phyloP scores from a whole-genome alignment of 2,888 invertebrate genomes.

The Scaptomyza parva region DNA sequence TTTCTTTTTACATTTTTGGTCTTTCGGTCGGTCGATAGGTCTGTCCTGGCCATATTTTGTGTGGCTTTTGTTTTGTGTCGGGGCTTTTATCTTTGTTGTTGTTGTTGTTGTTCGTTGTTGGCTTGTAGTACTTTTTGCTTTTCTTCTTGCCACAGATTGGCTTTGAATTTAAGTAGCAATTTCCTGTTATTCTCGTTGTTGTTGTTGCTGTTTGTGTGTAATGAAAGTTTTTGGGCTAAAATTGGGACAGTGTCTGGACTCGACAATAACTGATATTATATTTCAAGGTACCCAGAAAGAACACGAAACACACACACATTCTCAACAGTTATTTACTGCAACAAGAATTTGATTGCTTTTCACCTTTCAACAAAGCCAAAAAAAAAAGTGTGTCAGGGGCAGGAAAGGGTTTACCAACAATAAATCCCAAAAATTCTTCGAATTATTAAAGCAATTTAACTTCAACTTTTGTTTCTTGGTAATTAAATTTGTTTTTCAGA shows the following conservation, averaged over 20 bases:
- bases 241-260: constrained; percentile 20
- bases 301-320: not conserved
- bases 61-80: constrained; percentile 65
- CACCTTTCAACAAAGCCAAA: constrained; percentile 4
- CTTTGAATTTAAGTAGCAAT: constrained; percentile 78
- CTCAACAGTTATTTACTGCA: constrained; percentile 3
- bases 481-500: not conserved
- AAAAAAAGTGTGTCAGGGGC: not conserved
- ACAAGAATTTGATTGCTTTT: constrained; percentile 16
- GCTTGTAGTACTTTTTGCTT: constrained; percentile 39
- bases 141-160: constrained; percentile 66
- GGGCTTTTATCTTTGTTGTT: constrained; percentile 8
- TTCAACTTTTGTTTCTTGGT: not conserved
- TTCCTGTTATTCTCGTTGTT: constrained; percentile 55
- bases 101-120: constrained; percentile 41
- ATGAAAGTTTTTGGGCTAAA: constrained; percentile 41
- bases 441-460: not conserved
- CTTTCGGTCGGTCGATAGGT: constrained; percentile 25
- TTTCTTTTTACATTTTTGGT: not conserved
- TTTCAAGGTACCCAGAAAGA: constrained; percentile 17
- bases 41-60: constrained; percentile 64
- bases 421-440: not conserved
- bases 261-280: constrained; percentile 28
- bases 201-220: constrained; percentile 29
- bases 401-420: not conserved